Base-by-base conservation (phyloP, 2,113 vertebrate species). In the Leiothrix lutea region DNA sequence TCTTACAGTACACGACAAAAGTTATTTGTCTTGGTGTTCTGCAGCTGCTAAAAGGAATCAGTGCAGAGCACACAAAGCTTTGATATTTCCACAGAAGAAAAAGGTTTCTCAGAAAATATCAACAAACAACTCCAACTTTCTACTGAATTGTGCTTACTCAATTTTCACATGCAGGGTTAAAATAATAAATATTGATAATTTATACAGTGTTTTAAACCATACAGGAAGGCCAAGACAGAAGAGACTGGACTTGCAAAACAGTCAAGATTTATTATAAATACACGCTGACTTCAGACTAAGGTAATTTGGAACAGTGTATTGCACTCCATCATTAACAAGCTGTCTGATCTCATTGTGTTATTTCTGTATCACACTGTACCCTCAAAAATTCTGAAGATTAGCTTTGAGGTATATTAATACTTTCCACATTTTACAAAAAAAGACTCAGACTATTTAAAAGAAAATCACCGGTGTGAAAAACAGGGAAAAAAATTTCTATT, bases 21-120 rank as follows among this genome's bases (percentile, higher is more conserved):
- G 85, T 92, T 93, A 82, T 50, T 95, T 97, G 90, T 86, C 88
- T 70, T 54, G 79, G 62, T 92, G 92, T 8, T 86, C 45, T 54
- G 83, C 92, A 96, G 93, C 93, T 94, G 95, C 90, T 90, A 29
- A 74, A 95, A 95, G 88, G 42, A 93, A 94, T 84, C 92, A 71
- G 80, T 33, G 80, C 93, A 94, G 75, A 64, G 80, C 15, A 48
- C 77, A 88, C 69, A 91, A 84, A 72, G 87, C 94, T 95, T 95
- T 93, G 94, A 92, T 95, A 95, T 75, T 86, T 57, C 50, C 70
- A 71, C 4, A 23, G 57, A 85, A 94, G 82, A 84, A 81, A 91
- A 92, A 69, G 62, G 45, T 25, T 92, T 33, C 70, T 78, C 58
- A 15, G 75, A 53, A 90, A 74, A 38, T 6, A 86, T 13, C 50